Evolutionary conservation across 2,888 invertebrate genomes (phyloP).

Genomic region (Anarsia innoxiella): DNA sequence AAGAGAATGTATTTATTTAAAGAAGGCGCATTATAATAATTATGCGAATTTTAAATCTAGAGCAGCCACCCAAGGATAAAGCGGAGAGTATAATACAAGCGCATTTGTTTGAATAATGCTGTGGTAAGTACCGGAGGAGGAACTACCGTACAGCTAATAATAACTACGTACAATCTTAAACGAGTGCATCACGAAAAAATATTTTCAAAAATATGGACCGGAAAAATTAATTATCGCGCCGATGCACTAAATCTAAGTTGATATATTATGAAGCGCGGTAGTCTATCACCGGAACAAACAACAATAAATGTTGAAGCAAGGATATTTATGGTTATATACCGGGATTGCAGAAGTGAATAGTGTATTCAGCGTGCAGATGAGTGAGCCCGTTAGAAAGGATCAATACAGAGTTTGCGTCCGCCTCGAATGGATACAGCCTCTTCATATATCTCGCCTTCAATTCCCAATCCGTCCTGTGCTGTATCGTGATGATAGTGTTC

Average conservation of each 20-base stretch:
- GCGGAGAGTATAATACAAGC: constrained; percentile 3
- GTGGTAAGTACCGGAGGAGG: too few relatives aligned
- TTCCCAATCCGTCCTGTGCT: constrained; percentile 10
- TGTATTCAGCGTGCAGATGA: constrained; percentile 17
- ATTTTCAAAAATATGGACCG: too few relatives aligned
- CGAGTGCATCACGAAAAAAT: too few relatives aligned
- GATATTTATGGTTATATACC: constrained; percentile 11
- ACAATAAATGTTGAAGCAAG: constrained; percentile 10
- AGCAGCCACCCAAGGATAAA: constrained; percentile 5
- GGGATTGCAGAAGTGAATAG: constrained; percentile 17
- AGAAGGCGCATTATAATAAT: constrained; percentile 11
- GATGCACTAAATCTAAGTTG: constrained; percentile 7
- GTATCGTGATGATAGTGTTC: constrained; percentile 3
- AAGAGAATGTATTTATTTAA: constrained; percentile 4
- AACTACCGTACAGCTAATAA: background rate
- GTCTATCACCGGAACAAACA: constrained; percentile 11
- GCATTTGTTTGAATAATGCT: constrained; percentile 5
- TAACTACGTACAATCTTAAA: too few relatives aligned
- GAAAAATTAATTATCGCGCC: too few relatives aligned
- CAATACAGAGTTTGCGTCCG: constrained; percentile 11
- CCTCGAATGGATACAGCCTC: constrained; percentile 11
- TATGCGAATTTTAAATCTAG: constrained; percentile 10
- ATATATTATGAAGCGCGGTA: constrained; percentile 9
- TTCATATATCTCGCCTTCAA: constrained; percentile 9
- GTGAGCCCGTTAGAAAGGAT: constrained; percentile 15